Conservation (phyloP, 2,888 invertebrate species). For the Folsomia manolachei region DNA sequence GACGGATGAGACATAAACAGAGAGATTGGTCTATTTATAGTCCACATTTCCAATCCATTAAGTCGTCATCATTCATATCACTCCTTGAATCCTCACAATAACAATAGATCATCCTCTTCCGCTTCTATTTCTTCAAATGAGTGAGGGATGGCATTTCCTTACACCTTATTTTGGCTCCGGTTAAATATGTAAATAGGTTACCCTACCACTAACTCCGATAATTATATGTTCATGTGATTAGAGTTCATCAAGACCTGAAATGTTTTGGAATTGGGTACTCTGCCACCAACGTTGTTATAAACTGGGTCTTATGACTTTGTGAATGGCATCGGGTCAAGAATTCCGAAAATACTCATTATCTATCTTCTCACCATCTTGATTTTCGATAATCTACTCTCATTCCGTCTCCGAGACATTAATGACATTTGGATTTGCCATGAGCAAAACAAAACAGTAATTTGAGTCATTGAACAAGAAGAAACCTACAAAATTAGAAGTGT, state of each 20-base stretch:
- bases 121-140: too few species aligned
- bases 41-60: slow-evolving; percentile 48
- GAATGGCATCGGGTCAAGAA: slow-evolving; percentile 10
- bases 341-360: slow-evolving; percentile 16
- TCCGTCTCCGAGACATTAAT: background rate
- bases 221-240: background rate
- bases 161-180: slow-evolving; percentile 38
- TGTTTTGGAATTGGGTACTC: too few species aligned
- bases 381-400: slow-evolving; percentile 1
- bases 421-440: background rate
- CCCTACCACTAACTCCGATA: too few species aligned
- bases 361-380: slow-evolving; percentile 11
- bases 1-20: slow-evolving; percentile 28
- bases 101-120: slow-evolving; percentile 39
- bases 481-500: too few species aligned
- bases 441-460: background rate
- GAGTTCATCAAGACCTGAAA: too few species aligned
- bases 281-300: background rate
- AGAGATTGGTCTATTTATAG: slow-evolving; percentile 47
- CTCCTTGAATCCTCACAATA: slow-evolving; percentile 40
- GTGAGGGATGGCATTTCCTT: slow-evolving; percentile 1
- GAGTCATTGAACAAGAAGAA: background rate
- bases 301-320: background rate
- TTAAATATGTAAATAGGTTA: slow-evolving; percentile 19
- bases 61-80: slow-evolving; percentile 50